Base-by-base conservation (phyloP, 2,888 invertebrate genomes). In the Miltochrista miniata region DNA sequence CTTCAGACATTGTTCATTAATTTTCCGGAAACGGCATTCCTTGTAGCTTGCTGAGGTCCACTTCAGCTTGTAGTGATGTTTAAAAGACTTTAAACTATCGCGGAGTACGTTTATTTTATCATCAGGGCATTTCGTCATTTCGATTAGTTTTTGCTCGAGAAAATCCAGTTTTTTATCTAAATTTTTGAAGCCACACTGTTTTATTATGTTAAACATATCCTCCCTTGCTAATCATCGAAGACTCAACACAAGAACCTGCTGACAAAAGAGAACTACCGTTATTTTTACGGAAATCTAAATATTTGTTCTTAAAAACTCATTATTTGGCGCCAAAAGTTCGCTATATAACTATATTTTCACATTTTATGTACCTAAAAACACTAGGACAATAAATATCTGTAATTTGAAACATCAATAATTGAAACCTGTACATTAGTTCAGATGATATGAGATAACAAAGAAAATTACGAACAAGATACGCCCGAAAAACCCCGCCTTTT, bases 1-100 rank as follows among this genome's bases (percentile, higher is more conserved):
- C 24, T 45, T 45, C 14, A 45, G 37, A 37, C 45, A 45, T 31
- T 45, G 37, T 37, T 37, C 37, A 45, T 45, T 38, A 12, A 13
- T 45, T 37, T 35, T 29, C 12, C 37, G 31, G 35, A 45, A 45
- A 30, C 45, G 36, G 13, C 38, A 37, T 29, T 35, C 29, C 10
- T 29, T 45, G 30, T 35, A 38, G 36, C 24, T 29, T 4, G 38
- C 45, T 37, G 45, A 29, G n/a, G 37, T 37, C 45, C 45, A 45
- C 15, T 45, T 45, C 9, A 38, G 14, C 30, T 45, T 45, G 38
- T 38, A 45, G 29, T 30, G 30, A 24, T 37, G 31, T 37, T 45
- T 45, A 37, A 45, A 45, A 14, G 14, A 30, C n/a, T 35, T 45
- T 45, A 45, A 45, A 24, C 11, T 18, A 18, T 30, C n/a, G 24